Evolutionary conservation across 1,140 invertebrate species (phyloP), one percentile per base, ranked within the genome.

Genomic region (Megalonaias nervosa): DNA sequence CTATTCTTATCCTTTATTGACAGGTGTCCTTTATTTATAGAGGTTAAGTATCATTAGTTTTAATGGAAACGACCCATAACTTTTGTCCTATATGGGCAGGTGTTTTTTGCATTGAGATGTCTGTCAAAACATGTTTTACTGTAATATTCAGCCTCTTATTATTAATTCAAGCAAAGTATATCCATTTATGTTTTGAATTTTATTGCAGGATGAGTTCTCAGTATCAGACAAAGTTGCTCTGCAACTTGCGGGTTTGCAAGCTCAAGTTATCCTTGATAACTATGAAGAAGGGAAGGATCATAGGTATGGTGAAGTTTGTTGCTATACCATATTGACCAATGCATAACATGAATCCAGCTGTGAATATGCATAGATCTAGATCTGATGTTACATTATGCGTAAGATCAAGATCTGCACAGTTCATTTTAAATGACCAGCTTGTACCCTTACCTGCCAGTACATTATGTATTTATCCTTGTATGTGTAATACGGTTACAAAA

Each of bases 141-240:
- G 19, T 23, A 5, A 62, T 23, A 62, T n/a, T 1, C 2, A 62
- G 4, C 13, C 19, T 62, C 4, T 62, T 62, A 62, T n/a, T 62
- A 9, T 62, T 0, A 66, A 67, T 9, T 23, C 31, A 67, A 17
- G 31, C 6, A 21, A 23, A 21, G n/a, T 17, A 62, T 23, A 19
- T 26, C 26, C 2, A 56, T 19, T 58, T 26, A n/a, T 67, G 19
- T 15, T 57, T 67, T 26, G 17, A 48, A 56, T 58, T 17, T n/a
- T 55, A n/a, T 85, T 72, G 31, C 57, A 84, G 91, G 97, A 99
- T 91, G 96, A 98, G 87, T 98, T 97, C 89, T 97, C 96, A 0
- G 96, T 98, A 13, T 97, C 95, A 26, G 96, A 98, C 90, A 97
- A 98, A 91, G 96, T 98, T 66, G 97, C 96, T 4, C 92, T 98